Percentiles rank a stretch among this genome's conserved stretches.
Conservation (phyloP, 2,888 invertebrate genomes). For the Pseudolycoriella hygida region DNA sequence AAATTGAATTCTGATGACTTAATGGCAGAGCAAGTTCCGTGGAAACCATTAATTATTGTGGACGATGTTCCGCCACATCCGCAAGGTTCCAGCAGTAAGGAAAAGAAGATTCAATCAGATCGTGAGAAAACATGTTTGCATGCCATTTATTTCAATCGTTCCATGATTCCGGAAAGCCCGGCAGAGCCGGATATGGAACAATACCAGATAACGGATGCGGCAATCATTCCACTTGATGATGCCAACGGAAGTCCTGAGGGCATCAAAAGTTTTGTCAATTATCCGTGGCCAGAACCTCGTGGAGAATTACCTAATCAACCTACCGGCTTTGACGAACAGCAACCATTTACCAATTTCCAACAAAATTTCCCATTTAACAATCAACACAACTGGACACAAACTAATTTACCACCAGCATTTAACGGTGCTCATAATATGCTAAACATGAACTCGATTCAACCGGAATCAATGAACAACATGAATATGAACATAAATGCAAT, state of each 20-base stretch:
- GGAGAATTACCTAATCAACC: slow-evolving; percentile 33
- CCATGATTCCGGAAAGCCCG: slow-evolving; percentile 72
- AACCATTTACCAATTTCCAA: slow-evolving; percentile 32
- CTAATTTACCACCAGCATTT: slow-evolving; percentile 11
- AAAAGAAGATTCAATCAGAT: slow-evolving; percentile 72
- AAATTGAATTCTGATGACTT: slow-evolving; percentile 58
- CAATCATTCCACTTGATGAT: slow-evolving; percentile 77
- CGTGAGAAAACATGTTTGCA: slow-evolving; percentile 71
- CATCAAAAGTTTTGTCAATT: slow-evolving; percentile 55
- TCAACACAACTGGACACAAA: not conserved
- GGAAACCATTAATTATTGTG: slow-evolving; percentile 50
- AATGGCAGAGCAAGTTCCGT: slow-evolving; percentile 66
- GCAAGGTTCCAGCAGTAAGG: slow-evolving; percentile 63
- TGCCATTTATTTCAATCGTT: slow-evolving; percentile 61
- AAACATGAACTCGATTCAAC: slow-evolving; percentile 2
- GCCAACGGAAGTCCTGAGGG: slow-evolving; percentile 66
- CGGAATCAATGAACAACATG: slow-evolving; percentile 8
- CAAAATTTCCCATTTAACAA: slow-evolving; percentile 23
- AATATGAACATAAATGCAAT: slow-evolving; percentile 10
- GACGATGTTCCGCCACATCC: slow-evolving; percentile 47
- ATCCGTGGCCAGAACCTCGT: slow-evolving; percentile 75
- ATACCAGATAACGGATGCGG: slow-evolving; percentile 57
- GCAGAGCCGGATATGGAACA: slow-evolving; percentile 75
- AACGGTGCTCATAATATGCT: slow-evolving; percentile 15
- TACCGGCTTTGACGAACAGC: slow-evolving; percentile 14